Percentiles rank a stretch among this genome's conserved stretches.
Evolutionary conservation across 2,888 invertebrate species (phyloP).

Genomic region (Troides oblongomaculatus): DNA sequence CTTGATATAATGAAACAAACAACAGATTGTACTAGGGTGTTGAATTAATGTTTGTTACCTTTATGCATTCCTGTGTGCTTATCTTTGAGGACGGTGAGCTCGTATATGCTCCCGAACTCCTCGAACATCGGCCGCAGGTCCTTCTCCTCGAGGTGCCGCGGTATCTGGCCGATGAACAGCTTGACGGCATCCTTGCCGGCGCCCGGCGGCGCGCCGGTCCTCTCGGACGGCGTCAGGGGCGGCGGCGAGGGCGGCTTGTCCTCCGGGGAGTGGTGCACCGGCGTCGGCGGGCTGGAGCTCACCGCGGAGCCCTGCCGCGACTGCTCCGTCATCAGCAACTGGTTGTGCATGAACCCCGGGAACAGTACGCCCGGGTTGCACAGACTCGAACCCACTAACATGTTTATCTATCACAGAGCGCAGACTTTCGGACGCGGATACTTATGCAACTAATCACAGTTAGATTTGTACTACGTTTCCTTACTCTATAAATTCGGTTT

Average conservation of each 20-base stretch:
- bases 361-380: constrained; percentile 60
- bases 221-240: constrained; percentile 62
- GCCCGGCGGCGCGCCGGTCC: constrained; percentile 69
- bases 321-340: constrained; percentile 37
- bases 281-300: constrained; percentile 71
- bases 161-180: constrained; percentile 96
- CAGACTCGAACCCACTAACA: constrained; percentile 69
- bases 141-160: constrained; percentile 92
- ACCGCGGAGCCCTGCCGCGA: constrained; percentile 49
- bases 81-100: constrained; percentile 96
- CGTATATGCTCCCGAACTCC: constrained; percentile 95
- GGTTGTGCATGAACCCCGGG: constrained; percentile 57
- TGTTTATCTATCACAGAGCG: constrained; percentile 56
- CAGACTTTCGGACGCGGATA: constrained; percentile 36
- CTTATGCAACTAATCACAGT: constrained; percentile 54
- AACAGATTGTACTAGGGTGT: too few species aligned
- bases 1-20: too few species aligned
- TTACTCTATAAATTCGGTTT: constrained; percentile 76
- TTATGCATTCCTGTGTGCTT: constrained; percentile 97
- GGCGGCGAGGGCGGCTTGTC: constrained; percentile 50
- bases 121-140: constrained; percentile 94
- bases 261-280: constrained; percentile 56
- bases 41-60: constrained; percentile 67
- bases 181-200: constrained; percentile 84
- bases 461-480: constrained; percentile 66